Conservation (phyloP, 2,888 invertebrate species). For the Campoplex capitator region DNA sequence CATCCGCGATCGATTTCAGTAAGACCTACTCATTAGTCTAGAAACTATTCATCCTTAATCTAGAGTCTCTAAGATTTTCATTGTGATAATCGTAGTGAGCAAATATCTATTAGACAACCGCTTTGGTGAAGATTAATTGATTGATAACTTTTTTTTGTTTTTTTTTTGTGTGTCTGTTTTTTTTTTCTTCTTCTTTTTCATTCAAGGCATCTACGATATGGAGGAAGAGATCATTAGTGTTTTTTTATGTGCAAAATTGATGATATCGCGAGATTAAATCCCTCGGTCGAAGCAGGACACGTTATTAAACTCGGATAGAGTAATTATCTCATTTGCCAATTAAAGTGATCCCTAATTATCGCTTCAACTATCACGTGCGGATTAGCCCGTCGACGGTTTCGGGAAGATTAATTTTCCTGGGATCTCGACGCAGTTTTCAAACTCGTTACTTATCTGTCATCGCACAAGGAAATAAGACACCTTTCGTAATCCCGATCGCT, state of each 20-base stretch:
- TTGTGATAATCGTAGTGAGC: slow-evolving; percentile 4
- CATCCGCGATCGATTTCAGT: slow-evolving; percentile 55
- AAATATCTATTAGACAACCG: not conserved
- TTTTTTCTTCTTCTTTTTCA: not conserved
- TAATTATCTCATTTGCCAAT: slow-evolving; percentile 62
- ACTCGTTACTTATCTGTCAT: slow-evolving; percentile 23
- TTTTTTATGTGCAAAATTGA: slow-evolving; percentile 12
- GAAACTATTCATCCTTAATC: slow-evolving; percentile 14
- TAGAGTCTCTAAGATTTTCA: not conserved
- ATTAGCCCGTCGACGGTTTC: slow-evolving; percentile 3
- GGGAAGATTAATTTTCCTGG: slow-evolving; percentile 22
- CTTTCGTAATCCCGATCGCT: slow-evolving; percentile 12
- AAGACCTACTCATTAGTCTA: slow-evolving; percentile 9
- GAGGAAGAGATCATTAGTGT: not conserved
- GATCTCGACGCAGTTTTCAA: slow-evolving; percentile 9
- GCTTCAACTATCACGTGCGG: slow-evolving; percentile 27
- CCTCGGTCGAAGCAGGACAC: not conserved
- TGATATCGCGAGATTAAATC: slow-evolving; percentile 23
- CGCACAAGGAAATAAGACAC: slow-evolving; percentile 18
- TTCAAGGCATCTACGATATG: not conserved
- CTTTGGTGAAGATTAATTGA: not conserved
- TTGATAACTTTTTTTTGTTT: slow-evolving; percentile 8
- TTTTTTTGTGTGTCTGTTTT: not conserved
- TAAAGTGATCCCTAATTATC: slow-evolving; percentile 64
- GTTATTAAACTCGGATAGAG: slow-evolving; percentile 33